phyloP scores from a whole-genome alignment of 1,140 invertebrate genomes.

The Ips nitidus region DNA sequence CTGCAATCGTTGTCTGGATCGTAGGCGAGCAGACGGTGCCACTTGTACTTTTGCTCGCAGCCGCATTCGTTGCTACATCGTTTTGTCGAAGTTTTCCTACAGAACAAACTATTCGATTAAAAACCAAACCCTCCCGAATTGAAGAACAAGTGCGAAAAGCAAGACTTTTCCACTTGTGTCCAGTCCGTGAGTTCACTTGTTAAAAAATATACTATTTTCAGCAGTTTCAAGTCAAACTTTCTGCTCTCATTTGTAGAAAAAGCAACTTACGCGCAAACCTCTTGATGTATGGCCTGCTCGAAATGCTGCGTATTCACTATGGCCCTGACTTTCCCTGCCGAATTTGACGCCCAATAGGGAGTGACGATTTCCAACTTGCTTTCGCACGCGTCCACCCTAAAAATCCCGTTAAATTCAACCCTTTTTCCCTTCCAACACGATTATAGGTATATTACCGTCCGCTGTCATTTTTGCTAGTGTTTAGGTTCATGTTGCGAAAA shows the following conservation, averaged over 20 bases:
- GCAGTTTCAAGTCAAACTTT: not conserved
- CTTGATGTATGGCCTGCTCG: slow-evolving; percentile 92
- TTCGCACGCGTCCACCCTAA: slow-evolving; percentile 84
- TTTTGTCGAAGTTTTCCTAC: slow-evolving; percentile 75
- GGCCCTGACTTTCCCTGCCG: slow-evolving; percentile 84
- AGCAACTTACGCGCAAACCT: slow-evolving; percentile 66
- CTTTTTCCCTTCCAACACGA: not conserved
- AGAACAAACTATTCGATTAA: slow-evolving; percentile 17
- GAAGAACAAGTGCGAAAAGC: not conserved
- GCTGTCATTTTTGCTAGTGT: slow-evolving; percentile 59
- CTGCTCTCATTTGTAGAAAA: not conserved
- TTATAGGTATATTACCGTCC: slow-evolving; percentile 55
- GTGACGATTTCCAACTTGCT: slow-evolving; percentile 92
- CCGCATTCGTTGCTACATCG: slow-evolving; percentile 81
- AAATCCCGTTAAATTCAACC: slow-evolving; percentile 29
- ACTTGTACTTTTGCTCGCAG: slow-evolving; percentile 88
- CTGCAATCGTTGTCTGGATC: slow-evolving; percentile 92
- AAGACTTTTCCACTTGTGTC: too few species aligned
- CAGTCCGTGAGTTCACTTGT: too few species aligned
- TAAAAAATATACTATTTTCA: not conserved
- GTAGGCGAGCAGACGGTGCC: slow-evolving; percentile 85
- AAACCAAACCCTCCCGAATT: slow-evolving; percentile 21
- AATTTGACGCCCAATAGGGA: slow-evolving; percentile 92
- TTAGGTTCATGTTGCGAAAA: slow-evolving; percentile 54
- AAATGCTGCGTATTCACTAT: slow-evolving; percentile 94